Evolutionary conservation across 2,797 vertebrate species (phyloP).

Genomic region (Melanotaenia boesemani): DNA sequence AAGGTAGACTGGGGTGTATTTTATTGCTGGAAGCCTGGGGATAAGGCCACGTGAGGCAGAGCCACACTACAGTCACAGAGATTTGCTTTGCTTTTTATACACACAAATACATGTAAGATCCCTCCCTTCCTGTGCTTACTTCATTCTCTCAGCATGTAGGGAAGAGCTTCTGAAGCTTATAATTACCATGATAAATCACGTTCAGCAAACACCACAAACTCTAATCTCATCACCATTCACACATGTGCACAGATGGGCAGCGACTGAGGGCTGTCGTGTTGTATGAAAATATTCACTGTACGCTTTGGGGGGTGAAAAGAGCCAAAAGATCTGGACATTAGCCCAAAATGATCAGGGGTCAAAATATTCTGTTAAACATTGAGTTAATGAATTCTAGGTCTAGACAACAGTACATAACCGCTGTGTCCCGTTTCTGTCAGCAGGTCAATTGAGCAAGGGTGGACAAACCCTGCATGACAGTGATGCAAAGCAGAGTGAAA

Average conservation of each 20-base stretch:
- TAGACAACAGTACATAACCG: constrained; percentile 48
- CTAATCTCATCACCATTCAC: constrained; percentile 42
- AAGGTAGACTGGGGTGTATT: constrained; percentile 26
- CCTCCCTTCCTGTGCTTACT: constrained; percentile 28
- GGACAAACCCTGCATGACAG: neutral
- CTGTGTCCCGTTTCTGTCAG: constrained; percentile 10
- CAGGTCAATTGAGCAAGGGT: constrained; percentile 15
- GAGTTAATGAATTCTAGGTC: constrained; percentile 45
- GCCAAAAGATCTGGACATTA: neutral
- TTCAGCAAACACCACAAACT: constrained; percentile 37
- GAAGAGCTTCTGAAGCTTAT: constrained; percentile 70
- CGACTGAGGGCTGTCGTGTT: constrained; percentile 11
- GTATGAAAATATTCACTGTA: constrained; percentile 15
- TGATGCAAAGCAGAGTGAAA: neutral
- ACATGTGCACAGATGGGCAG: neutral
- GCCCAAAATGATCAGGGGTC: constrained; percentile 22
- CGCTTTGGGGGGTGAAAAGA: constrained; percentile 8
- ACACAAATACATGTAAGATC: neutral
- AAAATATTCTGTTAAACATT: constrained; percentile 34
- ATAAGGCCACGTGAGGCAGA: constrained; percentile 38
- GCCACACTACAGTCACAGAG: constrained; percentile 14
- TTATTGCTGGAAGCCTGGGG: constrained; percentile 36
- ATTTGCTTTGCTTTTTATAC: constrained; percentile 35
- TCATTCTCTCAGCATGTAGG: constrained; percentile 56
- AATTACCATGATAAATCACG: constrained; percentile 73